Percentiles rank a stretch among this genome's conserved stretches.
Evolutionary conservation across 2,888 invertebrate species (phyloP).

Genomic region (Tyria jacobaeae): DNA sequence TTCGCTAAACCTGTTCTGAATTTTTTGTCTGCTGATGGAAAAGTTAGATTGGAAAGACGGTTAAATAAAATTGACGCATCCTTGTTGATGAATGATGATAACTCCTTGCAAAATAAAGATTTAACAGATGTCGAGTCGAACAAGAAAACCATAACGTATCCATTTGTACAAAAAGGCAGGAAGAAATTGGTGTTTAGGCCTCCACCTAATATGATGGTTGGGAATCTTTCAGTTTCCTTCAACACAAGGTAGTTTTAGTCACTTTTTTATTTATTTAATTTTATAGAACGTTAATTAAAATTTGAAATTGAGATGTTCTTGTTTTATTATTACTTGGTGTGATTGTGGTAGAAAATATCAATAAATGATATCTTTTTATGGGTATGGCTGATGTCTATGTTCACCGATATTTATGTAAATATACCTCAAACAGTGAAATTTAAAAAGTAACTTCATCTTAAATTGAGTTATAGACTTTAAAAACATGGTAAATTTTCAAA

Average conservation of each 20-base stretch:
- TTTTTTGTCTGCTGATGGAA: constrained; percentile 13
- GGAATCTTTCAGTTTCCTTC: constrained; percentile 11
- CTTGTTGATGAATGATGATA: constrained; percentile 2
- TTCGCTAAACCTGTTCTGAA: constrained; percentile 13
- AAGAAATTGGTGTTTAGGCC: constrained; percentile 8
- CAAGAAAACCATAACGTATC: not conserved
- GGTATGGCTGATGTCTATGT: too few species aligned
- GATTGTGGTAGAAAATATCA: too few species aligned
- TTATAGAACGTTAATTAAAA: constrained; percentile 8
- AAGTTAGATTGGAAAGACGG: constrained; percentile 9
- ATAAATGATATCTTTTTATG: too few species aligned
- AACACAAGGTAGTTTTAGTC: not conserved
- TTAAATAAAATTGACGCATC: constrained; percentile 10
- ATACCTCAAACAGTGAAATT: too few species aligned
- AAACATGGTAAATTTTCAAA: too few species aligned
- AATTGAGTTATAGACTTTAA: too few species aligned
- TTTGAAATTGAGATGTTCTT: not conserved
- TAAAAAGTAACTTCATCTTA: too few species aligned
- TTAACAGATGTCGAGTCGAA: not conserved
- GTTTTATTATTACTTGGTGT: not conserved
- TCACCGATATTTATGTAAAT: too few species aligned
- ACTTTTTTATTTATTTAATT: constrained; percentile 11
- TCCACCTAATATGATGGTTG: constrained; percentile 1
- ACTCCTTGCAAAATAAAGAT: not conserved
- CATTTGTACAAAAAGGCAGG: not conserved